Percentiles rank a stretch among this genome's conserved stretches.
phyloP scores from a whole-genome alignment of 2,797 vertebrate genomes.

The Cossypha heuglini region DNA sequence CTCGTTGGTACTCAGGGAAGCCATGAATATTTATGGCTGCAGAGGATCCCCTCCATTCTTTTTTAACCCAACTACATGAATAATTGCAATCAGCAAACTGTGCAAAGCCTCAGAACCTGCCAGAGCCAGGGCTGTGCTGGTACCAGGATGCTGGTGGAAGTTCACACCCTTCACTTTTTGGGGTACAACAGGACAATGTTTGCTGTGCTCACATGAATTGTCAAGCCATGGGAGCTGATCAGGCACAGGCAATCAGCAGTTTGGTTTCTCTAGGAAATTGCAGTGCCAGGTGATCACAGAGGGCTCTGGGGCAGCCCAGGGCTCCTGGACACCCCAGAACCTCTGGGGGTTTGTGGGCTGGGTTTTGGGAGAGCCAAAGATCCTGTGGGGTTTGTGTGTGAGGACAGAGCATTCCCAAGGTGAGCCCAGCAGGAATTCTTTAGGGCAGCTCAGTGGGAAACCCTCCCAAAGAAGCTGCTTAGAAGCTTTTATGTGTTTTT shows the following conservation, averaged over 20 bases:
- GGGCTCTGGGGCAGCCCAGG: too few species aligned
- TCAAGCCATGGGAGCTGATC: accelerated
- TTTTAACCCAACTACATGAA: neutral
- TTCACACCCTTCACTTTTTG: neutral
- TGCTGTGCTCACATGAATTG: neutral
- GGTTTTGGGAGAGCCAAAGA: neutral
- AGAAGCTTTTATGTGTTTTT: neutral
- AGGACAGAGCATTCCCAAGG: neutral
- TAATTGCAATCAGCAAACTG: neutral
- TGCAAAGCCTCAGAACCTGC: neutral
- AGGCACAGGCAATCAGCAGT: neutral
- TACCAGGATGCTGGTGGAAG: accelerated
- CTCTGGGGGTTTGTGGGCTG: neutral
- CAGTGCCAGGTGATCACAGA: neutral
- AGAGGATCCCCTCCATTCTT: neutral
- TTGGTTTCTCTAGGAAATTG: neutral
- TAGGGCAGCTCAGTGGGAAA: neutral
- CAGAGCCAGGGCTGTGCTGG: neutral
- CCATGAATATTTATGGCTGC: neutral
- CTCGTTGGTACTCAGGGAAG: neutral
- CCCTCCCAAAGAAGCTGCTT: neutral
- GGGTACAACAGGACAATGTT: accelerated
- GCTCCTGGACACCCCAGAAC: neutral
- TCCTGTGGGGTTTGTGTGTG: neutral
- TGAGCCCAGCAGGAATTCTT: neutral